Base-by-base conservation (phyloP, 1,140 invertebrate species). In the Maniola jurtina region DNA sequence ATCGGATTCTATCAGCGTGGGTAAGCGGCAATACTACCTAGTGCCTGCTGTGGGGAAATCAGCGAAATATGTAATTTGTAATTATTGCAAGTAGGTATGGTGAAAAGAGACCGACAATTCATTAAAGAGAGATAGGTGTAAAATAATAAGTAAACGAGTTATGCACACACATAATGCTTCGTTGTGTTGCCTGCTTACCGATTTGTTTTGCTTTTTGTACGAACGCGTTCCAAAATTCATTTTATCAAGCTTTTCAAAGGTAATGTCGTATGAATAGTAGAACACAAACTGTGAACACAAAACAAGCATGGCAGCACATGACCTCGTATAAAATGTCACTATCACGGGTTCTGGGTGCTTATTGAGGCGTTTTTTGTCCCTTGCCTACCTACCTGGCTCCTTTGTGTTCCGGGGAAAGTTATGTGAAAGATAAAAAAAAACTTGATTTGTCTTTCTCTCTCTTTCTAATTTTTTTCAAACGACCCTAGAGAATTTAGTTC, bases 251-350 rank as follows among this genome's bases (percentile, higher is more conserved):
- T 13, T 0, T 5, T 13, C 11, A 4, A 6, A 8, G 14, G 25
- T 15, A 16, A 52, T 4, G 48, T 33, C 15, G 25, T 66, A 15
- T 36, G 15, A 16, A 61, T 55, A 35, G 61, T 66, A 55, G 34
- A 62, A 67, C 65, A 62, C 9, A 57, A 57, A 40, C 57, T 61
- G n/a, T n/a, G 25, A 25, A 25, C 25, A 55, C 56, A 56, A 70
- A 70, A 55, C 45, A 33, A 57, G 52, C 36, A 40, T 38, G 16
- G 2, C 54, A 52, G 60, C 25, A 60, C 47, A 64, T 84, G 83
- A 86, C 84, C 84, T 86, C 73, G 67, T 71, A 76, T 80, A 80
- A 82, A 86, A 85, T 87, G 83, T 87, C 84, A 84, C 84, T 79
- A 86, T 87, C 80, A 78, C 79, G 80, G 75, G 77, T 81, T 76